Evolutionary conservation across 2,797 vertebrate genomes (phyloP), one percentile per base, ranked within the genome.

Genomic region (Oreortyx pictus): DNA sequence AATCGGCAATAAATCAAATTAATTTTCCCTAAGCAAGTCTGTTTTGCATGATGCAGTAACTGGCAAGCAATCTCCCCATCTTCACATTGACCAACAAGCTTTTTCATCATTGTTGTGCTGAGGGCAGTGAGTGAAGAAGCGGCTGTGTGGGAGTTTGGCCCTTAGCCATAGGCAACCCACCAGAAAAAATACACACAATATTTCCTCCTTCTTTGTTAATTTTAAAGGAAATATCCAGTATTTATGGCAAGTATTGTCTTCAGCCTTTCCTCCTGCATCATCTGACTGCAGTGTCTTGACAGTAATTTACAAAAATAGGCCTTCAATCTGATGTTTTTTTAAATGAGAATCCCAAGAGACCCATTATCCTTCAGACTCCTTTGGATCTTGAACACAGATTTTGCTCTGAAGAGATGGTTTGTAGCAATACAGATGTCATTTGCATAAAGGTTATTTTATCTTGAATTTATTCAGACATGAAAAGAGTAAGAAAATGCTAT

Each of bases 381-480:
- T 77, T 4, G 59, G 87, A 85, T 77, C 47, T 37, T 11, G 8
- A 89, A 59, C 18, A 80, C 27, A 72, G 46, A 89, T 46, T 67
- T 79, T 52, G 33, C 54, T 67, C 78, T 82, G 68, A 88, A 83
- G 44, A 90, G 90, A 76, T 6, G 18, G 35, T 72, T 59, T 92
- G 61, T 65, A 89, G 54, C 62, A 74, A 72, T 80, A 41, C 47
- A 93, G 78, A 39, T 80, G 5, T 52, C 57, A 89, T 85, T 92
- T 91, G 68, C 70, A 93, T 72, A 74, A 74, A 89, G 61, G 62
- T 90, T 82, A 89, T 93, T 87, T 83, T 87, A 83, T 77, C 50
- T 75, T 84, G 61, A 77, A 86, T 92, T 92, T 95, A 94, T 92
- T 89, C 79, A 90, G 76, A 94, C 68, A 82, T 54, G 46, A 88